phyloP scores from a whole-genome alignment of 2,113 vertebrate species.

The Cavia aperea region DNA sequence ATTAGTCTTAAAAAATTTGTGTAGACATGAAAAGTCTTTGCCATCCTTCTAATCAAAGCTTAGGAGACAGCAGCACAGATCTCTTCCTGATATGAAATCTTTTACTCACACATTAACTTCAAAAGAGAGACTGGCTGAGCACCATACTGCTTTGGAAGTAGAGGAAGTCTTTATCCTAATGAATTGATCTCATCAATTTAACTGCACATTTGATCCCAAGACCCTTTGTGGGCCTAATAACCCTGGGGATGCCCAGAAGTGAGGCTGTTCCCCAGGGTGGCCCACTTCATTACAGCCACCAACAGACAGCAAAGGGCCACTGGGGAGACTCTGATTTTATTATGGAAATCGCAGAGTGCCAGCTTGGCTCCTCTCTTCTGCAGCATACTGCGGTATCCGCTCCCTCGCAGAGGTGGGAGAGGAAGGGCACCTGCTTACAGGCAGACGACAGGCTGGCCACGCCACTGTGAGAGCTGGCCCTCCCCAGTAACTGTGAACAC shows the following conservation, averaged over 20 bases:
- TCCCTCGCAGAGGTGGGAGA: not conserved
- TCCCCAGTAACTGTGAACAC: not conserved
- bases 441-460: not conserved
- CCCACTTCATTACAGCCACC: slow-evolving; percentile 46
- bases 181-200: slow-evolving; percentile 62
- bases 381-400: not conserved
- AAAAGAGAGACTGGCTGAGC: not conserved
- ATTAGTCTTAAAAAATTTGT: slow-evolving; percentile 3
- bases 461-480: not conserved
- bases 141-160: slow-evolving; percentile 12
- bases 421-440: not conserved
- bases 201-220: slow-evolving; percentile 61
- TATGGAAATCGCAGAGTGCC: slow-evolving; percentile 51
- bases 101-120: slow-evolving; percentile 30
- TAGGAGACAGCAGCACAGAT: not conserved
- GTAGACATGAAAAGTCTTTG: not conserved
- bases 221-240: slow-evolving; percentile 42
- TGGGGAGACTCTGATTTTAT: slow-evolving; percentile 59
- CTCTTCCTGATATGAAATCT: not conserved
- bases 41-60: slow-evolving; percentile 38
- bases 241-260: slow-evolving; percentile 49
- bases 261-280: slow-evolving; percentile 45
- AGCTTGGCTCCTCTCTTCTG: not conserved
- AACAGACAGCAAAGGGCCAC: slow-evolving; percentile 38
- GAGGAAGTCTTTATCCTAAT: slow-evolving; percentile 67